Percentiles rank a stretch among this genome's conserved stretches.
phyloP scores from a whole-genome alignment of 2,888 invertebrate species.

The Leucozona laternaria region DNA sequence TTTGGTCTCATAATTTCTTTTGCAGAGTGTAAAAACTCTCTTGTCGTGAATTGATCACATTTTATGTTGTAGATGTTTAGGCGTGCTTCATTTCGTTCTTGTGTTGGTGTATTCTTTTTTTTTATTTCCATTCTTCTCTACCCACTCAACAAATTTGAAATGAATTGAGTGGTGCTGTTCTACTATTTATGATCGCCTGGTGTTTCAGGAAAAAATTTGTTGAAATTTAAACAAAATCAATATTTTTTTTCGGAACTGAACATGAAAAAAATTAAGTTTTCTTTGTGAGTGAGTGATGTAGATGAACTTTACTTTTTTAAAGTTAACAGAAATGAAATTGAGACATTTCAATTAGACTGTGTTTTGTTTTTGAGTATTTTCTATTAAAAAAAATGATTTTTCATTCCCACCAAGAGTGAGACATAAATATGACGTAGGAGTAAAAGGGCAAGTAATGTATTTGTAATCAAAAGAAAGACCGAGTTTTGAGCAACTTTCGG shows the following conservation, averaged over 20 bases:
- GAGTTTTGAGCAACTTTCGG: no score
- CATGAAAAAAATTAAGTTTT: not conserved
- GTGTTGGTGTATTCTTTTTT: not conserved
- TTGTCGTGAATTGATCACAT: no score
- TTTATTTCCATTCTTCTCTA: not conserved
- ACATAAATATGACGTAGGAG: no score
- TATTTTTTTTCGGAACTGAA: not conserved
- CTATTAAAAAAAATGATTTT: no score
- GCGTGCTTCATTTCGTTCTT: not conserved
- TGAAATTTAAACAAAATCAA: conserved; percentile 9
- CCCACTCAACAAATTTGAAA: not conserved
- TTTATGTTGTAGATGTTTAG: no score
- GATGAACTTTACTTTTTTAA: no score
- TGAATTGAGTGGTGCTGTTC: not conserved
- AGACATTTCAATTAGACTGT: no score
- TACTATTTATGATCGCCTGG: not conserved
- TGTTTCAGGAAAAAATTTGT: conserved; percentile 7
- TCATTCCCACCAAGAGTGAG: no score
- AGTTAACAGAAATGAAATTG: no score
- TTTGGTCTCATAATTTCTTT: not conserved
- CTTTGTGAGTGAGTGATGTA: not conserved
- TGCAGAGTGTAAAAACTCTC: not conserved
- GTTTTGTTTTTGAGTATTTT: no score
- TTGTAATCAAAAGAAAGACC: no score
- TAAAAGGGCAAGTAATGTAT: no score